Conservation (phyloP, 2,888 invertebrate species). For the Cataglyphis altisquamis region DNA sequence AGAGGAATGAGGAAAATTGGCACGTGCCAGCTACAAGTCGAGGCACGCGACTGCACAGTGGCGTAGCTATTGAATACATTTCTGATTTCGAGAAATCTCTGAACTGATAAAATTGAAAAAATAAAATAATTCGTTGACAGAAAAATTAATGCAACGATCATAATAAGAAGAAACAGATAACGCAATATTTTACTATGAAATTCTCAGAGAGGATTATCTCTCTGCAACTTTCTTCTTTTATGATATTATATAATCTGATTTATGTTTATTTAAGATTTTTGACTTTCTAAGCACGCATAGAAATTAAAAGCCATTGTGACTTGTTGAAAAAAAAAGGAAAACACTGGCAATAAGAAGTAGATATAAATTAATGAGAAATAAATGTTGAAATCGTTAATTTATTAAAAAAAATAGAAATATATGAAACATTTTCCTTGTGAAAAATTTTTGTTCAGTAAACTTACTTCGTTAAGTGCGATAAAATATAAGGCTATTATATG, state of each 20-base stretch:
- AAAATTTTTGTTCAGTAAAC: not conserved
- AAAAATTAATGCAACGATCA: not conserved
- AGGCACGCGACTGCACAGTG: slow-evolving; percentile 48
- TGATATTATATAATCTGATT: not conserved
- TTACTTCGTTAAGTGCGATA: not conserved
- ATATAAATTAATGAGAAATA: not conserved
- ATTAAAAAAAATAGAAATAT: not conserved
- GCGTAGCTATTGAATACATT: slow-evolving; percentile 35
- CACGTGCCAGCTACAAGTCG: slow-evolving; percentile 40
- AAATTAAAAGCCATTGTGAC: slow-evolving; percentile 2
- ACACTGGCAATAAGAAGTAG: not conserved
- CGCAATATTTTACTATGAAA: not conserved
- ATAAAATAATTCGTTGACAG: not conserved
- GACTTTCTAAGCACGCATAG: not conserved
- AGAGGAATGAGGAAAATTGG: slow-evolving; percentile 48
- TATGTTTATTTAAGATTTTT: slow-evolving; percentile 3
- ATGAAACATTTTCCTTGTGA: not conserved
- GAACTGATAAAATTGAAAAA: not conserved
- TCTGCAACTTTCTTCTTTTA: not conserved
- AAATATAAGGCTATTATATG: not conserved
- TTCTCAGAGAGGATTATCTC: not conserved
- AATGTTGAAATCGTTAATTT: not conserved
- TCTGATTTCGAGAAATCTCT: not conserved
- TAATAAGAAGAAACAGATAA: not conserved
- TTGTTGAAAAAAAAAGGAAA: not conserved